Conservation (phyloP, 2,888 invertebrate species). For the Brachypalpus laphriformis region DNA sequence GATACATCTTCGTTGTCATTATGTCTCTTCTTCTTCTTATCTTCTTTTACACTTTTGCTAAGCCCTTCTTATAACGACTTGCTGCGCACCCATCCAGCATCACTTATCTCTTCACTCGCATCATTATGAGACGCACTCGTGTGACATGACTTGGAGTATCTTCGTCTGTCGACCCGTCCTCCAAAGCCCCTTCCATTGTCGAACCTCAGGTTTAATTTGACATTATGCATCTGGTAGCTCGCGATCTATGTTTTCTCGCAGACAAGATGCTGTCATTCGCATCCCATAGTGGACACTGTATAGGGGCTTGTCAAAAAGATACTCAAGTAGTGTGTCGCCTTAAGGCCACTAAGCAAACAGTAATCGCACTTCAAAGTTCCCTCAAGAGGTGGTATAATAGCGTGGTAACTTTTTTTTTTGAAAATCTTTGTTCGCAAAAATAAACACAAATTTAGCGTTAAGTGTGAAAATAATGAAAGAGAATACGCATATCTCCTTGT, state of each 20-base stretch:
- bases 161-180: constrained; percentile 4
- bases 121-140: constrained; percentile 8
- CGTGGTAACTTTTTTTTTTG: background rate
- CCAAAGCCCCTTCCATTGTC: background rate
- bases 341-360: constrained; percentile 37
- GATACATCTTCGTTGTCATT: constrained; percentile 13
- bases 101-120: constrained; percentile 15
- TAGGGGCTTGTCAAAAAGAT: constrained; percentile 30
- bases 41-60: background rate
- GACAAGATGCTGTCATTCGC: constrained; percentile 24
- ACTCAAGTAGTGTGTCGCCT: constrained; percentile 37
- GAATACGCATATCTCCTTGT: constrained; percentile 26
- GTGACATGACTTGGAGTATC: constrained; percentile 12
- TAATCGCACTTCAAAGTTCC: constrained; percentile 26
- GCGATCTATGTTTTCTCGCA: constrained; percentile 5
- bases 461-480: constrained; percentile 3
- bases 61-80: background rate
- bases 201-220: constrained; percentile 8
- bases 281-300: background rate
- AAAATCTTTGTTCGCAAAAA: constrained; percentile 17
- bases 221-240: constrained; percentile 12
- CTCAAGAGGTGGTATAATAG: constrained; percentile 29
- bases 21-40: background rate
- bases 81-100: background rate
- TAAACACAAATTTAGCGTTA: background rate